These are phyloP conservation scores for Agriotes lineatus DNA, from an alignment of 2,888 invertebrate genomes.

Conservation along the genomic window DNA sequence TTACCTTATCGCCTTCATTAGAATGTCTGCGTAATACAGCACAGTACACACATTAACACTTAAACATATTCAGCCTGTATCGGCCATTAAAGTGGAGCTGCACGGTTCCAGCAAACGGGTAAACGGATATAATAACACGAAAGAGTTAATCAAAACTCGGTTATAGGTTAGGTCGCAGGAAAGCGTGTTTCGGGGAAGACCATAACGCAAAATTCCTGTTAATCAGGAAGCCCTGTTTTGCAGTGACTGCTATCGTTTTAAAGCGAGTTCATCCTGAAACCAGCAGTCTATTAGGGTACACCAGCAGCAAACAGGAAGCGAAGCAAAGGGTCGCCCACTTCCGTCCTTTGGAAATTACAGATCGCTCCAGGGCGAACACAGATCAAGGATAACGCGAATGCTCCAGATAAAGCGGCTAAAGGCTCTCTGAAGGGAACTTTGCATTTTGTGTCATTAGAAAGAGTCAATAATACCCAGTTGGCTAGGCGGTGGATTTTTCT, in stretches of 20 bases:
- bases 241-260: slow-evolving; percentile 23
- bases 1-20: no score
- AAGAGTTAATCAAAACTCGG: no score
- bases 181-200: no score
- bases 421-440: slow-evolving; percentile 23
- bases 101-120: no score
- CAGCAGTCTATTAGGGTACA: slow-evolving; percentile 18
- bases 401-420: slow-evolving; percentile 27
- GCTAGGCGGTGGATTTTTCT: no score
- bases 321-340: slow-evolving; percentile 29
- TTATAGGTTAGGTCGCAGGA: no score
- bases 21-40: no score
- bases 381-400: slow-evolving; percentile 30
- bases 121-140: no score
- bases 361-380: slow-evolving; percentile 30
- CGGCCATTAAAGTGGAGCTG: no score
- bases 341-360: slow-evolving; percentile 34
- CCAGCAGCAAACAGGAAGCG: slow-evolving; percentile 33
- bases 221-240: slow-evolving; percentile 17
- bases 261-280: slow-evolving; percentile 14
- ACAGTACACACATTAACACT: no score
- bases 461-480: slow-evolving; percentile 11
- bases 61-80: no score
- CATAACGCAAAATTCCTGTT: slow-evolving; percentile 4
- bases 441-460: slow-evolving; percentile 28